Percentiles rank a stretch among this genome's conserved stretches.
These are phyloP conservation scores for Sylvia atricapilla DNA, from an alignment of 2,113 vertebrate species.

Conservation along the genomic window DNA sequence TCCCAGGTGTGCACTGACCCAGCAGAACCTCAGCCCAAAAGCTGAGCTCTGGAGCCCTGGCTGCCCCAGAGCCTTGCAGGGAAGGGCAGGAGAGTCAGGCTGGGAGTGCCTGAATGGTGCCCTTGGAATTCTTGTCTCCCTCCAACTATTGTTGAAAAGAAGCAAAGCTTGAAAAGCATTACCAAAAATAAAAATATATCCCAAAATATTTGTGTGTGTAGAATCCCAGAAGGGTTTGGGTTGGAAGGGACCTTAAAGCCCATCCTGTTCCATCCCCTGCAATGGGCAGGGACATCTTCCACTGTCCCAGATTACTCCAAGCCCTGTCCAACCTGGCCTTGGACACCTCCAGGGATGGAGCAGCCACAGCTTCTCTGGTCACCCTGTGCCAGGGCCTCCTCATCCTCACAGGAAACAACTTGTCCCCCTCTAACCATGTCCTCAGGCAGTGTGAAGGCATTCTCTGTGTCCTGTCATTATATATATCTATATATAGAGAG, in stretches of 20 bases:
- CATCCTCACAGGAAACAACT: not conserved
- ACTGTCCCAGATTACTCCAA: rapidly evolving
- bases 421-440: not conserved
- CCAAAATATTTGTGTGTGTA: not conserved
- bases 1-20: not conserved
- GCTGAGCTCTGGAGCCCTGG: rapidly evolving
- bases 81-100: not conserved
- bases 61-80: not conserved
- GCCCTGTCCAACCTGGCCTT: rapidly evolving
- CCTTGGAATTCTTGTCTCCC: not conserved
- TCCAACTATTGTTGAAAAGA: not conserved
- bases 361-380: not conserved
- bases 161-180: not conserved
- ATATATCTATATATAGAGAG: not conserved
- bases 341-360: not conserved
- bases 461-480: not conserved
- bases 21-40: not conserved
- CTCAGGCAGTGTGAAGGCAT: not conserved
- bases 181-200: not conserved
- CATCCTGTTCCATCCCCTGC: not conserved
- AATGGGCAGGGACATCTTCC: not conserved
- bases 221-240: not conserved
- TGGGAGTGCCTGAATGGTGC: not conserved
- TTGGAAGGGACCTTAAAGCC: not conserved
- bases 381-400: rapidly evolving